phyloP scores from a whole-genome alignment of 2,113 vertebrate species.

The Perca fluviatilis region DNA sequence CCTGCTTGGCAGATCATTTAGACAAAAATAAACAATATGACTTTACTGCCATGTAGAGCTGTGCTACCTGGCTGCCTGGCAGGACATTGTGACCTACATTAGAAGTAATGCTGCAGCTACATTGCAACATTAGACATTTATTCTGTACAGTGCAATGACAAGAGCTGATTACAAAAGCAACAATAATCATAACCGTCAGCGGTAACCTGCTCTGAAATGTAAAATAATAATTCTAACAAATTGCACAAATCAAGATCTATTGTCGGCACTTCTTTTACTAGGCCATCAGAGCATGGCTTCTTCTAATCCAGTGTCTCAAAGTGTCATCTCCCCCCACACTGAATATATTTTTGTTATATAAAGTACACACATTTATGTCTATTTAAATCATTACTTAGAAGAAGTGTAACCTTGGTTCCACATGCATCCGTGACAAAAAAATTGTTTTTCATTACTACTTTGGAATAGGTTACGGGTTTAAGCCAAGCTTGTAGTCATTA shows the following conservation, averaged over 20 bases:
- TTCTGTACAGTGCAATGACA: neutral
- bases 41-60: neutral
- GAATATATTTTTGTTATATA: neutral
- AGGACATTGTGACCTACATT: slow-evolving; percentile 53
- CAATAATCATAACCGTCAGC: neutral
- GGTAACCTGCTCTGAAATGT: neutral
- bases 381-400: neutral
- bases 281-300: neutral
- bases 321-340: neutral
- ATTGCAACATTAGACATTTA: neutral
- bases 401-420: neutral
- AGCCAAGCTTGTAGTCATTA: neutral
- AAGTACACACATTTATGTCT: neutral
- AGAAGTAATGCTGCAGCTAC: slow-evolving; percentile 8
- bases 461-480: neutral
- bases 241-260: neutral
- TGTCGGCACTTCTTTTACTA: neutral
- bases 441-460: neutral
- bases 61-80: slow-evolving; percentile 27
- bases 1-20: neutral
- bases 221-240: neutral
- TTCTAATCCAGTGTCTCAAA: neutral
- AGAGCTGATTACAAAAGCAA: neutral
- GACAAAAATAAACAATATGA: slow-evolving; percentile 12
- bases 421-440: neutral